These are phyloP conservation scores for Falco peregrinus DNA, from an alignment of 2,797 vertebrate species.

Conservation along the genomic window DNA sequence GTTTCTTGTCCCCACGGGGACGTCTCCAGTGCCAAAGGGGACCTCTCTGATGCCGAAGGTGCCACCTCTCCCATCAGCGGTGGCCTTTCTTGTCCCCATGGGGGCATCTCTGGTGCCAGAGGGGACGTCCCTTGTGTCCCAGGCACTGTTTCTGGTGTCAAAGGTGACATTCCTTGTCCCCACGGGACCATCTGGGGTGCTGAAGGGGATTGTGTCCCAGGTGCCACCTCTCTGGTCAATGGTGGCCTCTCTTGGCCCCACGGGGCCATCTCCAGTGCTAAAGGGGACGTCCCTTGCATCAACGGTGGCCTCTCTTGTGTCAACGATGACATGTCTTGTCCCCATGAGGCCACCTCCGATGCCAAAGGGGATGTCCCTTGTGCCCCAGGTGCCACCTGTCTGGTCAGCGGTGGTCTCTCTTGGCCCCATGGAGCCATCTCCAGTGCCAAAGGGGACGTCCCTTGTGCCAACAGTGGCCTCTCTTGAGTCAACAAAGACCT, in stretches of 20 bases:
- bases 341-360: background rate
- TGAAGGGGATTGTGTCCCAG: background rate
- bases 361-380: background rate
- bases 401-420: background rate
- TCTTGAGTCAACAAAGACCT: too few relatives aligned
- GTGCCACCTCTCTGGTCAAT: background rate
- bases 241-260: background rate
- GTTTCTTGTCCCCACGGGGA: background rate
- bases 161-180: background rate
- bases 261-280: background rate
- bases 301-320: background rate
- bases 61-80: background rate
- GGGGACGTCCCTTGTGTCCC: background rate
- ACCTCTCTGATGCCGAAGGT: background rate
- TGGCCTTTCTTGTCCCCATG: background rate
- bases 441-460: background rate
- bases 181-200: background rate
- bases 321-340: background rate
- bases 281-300: background rate
- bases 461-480: background rate
- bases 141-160: background rate
- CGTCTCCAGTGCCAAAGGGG: background rate
- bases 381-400: background rate
- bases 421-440: background rate
- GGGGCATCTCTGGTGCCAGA: background rate